phyloP scores from a whole-genome alignment of 2,888 invertebrate species.

The Chorisops tibialis region DNA sequence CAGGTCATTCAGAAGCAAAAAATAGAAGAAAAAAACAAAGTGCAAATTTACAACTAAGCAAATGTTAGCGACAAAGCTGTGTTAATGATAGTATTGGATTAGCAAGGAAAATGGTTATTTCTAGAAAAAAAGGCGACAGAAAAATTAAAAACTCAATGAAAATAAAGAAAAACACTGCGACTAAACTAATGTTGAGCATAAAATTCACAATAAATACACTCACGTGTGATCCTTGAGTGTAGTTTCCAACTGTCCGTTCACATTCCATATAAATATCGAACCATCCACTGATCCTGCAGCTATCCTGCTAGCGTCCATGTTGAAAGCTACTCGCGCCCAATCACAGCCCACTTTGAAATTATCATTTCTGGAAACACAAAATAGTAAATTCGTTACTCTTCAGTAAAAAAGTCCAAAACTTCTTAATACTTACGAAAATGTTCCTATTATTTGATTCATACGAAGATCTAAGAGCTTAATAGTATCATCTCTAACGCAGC shows the following conservation, averaged over 20 bases:
- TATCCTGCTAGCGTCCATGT: conserved; percentile 83
- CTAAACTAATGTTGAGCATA: too few relatives aligned
- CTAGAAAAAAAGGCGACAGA: conserved; percentile 10
- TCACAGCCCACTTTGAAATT: conserved; percentile 94
- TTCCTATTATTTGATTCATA: conserved; percentile 86
- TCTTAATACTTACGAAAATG: conserved; percentile 72
- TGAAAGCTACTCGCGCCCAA: conserved; percentile 89
- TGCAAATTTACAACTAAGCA: conserved; percentile 28
- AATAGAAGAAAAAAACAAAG: conserved; percentile 28
- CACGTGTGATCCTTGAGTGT: conserved; percentile 79
- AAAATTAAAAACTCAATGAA: background rate
- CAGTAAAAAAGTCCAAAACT: background rate
- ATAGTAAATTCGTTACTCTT: background rate
- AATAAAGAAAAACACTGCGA: background rate
- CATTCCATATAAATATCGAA: conserved; percentile 87
- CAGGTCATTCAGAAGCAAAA: conserved; percentile 19
- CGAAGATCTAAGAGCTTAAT: conserved; percentile 91
- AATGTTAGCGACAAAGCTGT: conserved; percentile 16
- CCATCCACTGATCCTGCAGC: conserved; percentile 93
- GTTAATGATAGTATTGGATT: background rate
- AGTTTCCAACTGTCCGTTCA: conserved; percentile 70
- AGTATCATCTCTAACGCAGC: conserved; percentile 93
- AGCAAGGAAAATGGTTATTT: too few relatives aligned
- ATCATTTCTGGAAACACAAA: conserved; percentile 66
- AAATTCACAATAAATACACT: conserved; percentile 50